Evolutionary conservation across 2,888 invertebrate species (phyloP), one percentile per base, ranked within the genome.

Genomic region (Cactoblastis cactorum): DNA sequence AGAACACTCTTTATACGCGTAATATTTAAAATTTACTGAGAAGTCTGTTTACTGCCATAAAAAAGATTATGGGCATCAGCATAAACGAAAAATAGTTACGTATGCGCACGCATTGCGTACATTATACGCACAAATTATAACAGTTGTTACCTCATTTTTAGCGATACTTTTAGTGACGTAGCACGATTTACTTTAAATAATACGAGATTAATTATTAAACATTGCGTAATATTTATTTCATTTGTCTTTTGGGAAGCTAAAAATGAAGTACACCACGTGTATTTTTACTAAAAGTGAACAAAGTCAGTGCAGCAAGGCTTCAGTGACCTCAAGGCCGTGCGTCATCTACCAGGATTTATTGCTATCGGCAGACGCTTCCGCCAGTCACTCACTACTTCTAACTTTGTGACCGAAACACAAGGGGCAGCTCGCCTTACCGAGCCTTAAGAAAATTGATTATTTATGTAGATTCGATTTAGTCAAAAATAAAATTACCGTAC

Each of bases 351-450:
- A 49, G 37, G 49, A 45, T 55, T 37, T 58, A 56, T 58, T 58
- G 55, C 58, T 58, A 50, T 54, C 45, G 35, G 45, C 14, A 34
- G 49, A 37, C 41, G 53, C 28, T 34, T 59, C 53, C 50, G 45
- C 55, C 15, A 15, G 54, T 57, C 51, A 50, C 51, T 51, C 53
- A 56, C 57, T 56, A 56, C 48, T 47, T 49, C 49, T 52, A 55
- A 48, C 24, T 49, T 56, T 52, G 55, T 54, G 58, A 55, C 51
- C 46, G 49, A n/a, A 51, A 47, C 35, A 34, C 45, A 32, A 50
- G 45, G 50, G 34, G 32, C 35, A 15, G 35, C 22, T 47, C 22
- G 35, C 11, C 9, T 18, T 4, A 35, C 35, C 12, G 34, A 46
- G 34, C 22, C 17, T 43, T 28, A 28, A n/a, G n/a, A n/a, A n/a